A percentile compares a stretch with the other conserved stretches of the same genome.
phyloP scores from a whole-genome alignment of 1,140 invertebrate species.

The Pollicipes pollicipes region DNA sequence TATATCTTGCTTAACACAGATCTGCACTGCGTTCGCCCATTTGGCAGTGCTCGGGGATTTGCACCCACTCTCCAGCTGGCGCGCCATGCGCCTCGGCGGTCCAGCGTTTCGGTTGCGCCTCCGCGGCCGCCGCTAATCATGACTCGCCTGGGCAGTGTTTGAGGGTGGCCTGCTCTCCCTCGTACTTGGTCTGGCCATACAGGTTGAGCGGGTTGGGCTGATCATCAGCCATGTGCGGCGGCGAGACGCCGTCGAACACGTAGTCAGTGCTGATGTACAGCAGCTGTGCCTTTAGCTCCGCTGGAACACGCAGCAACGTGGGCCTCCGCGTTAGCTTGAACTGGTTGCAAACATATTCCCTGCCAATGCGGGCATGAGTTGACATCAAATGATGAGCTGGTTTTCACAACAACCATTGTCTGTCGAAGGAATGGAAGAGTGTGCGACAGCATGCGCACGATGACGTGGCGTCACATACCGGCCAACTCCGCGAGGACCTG shows the following conservation, averaged over 20 bases:
- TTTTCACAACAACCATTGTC: slow-evolving; percentile 1
- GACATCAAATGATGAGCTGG: no score
- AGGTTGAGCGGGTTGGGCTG: slow-evolving; percentile 33
- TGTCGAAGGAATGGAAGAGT: slow-evolving; percentile 19
- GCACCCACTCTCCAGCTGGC: neutral
- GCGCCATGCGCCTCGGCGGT: neutral
- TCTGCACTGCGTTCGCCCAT: no score
- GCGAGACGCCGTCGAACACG: slow-evolving; percentile 37
- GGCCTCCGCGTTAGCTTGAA: no score
- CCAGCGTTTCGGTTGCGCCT: neutral
- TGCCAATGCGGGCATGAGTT: no score
- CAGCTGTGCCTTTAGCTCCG: slow-evolving; percentile 23
- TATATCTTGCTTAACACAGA: no score
- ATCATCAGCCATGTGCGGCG: slow-evolving; percentile 31
- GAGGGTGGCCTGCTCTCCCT: slow-evolving; percentile 30
- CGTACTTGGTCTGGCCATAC: slow-evolving; percentile 35
- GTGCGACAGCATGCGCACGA: neutral
- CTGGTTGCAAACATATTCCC: no score
- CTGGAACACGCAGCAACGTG: no score
- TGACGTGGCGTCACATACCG: slow-evolving; percentile 22
- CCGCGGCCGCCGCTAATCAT: neutral
- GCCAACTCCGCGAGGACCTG: slow-evolving; percentile 28
- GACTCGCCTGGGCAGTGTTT: slow-evolving; percentile 23
- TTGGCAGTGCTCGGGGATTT: no score
- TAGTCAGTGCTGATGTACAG: slow-evolving; percentile 41